Conservation (phyloP, 2,797 vertebrate species). For the Sebastes oblongus region DNA sequence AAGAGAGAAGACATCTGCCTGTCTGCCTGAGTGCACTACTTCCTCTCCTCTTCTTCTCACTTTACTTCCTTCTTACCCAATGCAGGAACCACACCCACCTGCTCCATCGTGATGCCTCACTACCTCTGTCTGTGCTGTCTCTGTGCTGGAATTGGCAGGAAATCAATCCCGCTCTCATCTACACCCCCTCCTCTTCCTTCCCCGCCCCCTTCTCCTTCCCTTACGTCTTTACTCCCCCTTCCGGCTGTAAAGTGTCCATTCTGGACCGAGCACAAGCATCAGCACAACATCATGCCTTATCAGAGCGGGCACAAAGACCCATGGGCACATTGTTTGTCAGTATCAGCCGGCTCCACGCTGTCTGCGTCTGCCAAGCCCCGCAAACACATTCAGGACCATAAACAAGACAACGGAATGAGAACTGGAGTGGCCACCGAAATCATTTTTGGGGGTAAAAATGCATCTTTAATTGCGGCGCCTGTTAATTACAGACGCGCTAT, state of each 20-base stretch:
- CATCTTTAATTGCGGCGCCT: constrained; percentile 85
- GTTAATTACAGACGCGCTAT: constrained; percentile 84
- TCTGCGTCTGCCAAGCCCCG: constrained; percentile 53
- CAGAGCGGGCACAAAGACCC: constrained; percentile 71
- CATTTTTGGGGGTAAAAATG: constrained; percentile 80
- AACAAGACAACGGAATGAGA: constrained; percentile 68
- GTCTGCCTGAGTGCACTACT: constrained; percentile 33
- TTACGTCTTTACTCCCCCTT: constrained; percentile 65
- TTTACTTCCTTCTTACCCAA: constrained; percentile 40
- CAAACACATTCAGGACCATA: constrained; percentile 45
- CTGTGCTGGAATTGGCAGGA: constrained; percentile 70
- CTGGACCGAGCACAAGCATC: constrained; percentile 62
- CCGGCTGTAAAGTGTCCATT: constrained; percentile 65
- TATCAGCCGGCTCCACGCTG: constrained; percentile 69
- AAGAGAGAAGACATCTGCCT: constrained; percentile 28
- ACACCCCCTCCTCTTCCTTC: neutral
- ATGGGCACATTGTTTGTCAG: constrained; percentile 70
- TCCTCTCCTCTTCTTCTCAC: constrained; percentile 35
- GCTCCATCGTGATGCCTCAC: constrained; percentile 63
- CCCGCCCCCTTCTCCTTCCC: constrained; percentile 17
- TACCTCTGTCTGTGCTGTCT: constrained; percentile 48
- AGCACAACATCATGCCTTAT: constrained; percentile 69
- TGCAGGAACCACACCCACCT: constrained; percentile 65
- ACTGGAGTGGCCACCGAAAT: constrained; percentile 75
- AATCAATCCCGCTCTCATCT: constrained; percentile 71